Conservation (phyloP, 1,140 invertebrate genomes). For the Paracyclopina nana region DNA sequence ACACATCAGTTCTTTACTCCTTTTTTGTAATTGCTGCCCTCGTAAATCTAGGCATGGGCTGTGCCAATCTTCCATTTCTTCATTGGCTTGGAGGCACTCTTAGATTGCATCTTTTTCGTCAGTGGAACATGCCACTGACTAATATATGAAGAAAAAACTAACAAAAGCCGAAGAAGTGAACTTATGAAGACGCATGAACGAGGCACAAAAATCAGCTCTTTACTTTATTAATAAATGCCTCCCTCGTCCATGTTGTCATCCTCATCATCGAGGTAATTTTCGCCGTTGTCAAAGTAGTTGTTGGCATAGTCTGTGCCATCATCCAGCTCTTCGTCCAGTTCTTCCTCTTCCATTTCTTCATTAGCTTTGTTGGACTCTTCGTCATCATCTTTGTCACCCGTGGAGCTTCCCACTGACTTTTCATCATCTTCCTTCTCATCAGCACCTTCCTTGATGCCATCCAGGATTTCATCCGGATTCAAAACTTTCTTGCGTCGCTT, state of each 20-base stretch:
- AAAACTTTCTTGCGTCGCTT: background rate
- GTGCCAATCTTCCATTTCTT: too few species aligned
- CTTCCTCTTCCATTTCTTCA: constrained; percentile 24
- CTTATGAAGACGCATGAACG: too few species aligned
- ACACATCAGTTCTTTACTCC: too few species aligned
- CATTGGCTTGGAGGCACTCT: too few species aligned
- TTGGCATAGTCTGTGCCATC: constrained; percentile 55
- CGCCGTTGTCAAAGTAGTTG: constrained; percentile 69
- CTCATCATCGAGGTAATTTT: constrained; percentile 54
- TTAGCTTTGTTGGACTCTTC: constrained; percentile 12
- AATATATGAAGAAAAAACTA: too few species aligned
- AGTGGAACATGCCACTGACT: too few species aligned
- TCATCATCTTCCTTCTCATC: constrained; percentile 10
- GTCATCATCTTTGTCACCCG: constrained; percentile 16
- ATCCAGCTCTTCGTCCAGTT: constrained; percentile 42
- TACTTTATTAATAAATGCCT: constrained; percentile 20
- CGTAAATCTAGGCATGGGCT: too few species aligned
- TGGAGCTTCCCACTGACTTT: constrained; percentile 14
- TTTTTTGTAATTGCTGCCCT: too few species aligned
- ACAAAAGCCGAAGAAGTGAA: too few species aligned
- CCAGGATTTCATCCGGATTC: background rate
- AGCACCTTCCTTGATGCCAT: background rate
- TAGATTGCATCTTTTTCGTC: too few species aligned
- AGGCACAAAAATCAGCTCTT: too few species aligned
- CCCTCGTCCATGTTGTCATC: constrained; percentile 66